Conservation (phyloP, 2,797 vertebrate species). For the Melanotaenia pygmaea region DNA sequence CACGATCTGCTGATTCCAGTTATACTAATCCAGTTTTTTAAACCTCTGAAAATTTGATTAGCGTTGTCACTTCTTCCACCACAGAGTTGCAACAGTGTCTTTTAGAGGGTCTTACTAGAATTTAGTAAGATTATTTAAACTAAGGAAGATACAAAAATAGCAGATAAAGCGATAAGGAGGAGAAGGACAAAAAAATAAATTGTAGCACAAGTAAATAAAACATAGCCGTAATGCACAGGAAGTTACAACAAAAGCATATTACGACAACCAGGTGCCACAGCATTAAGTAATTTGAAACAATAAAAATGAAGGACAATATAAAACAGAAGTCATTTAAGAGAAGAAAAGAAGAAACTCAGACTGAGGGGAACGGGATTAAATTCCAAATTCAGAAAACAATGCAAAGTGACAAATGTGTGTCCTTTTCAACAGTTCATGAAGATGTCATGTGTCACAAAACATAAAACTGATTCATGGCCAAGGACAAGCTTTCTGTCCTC, state of each 20-base stretch:
- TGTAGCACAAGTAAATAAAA: too few relatives aligned
- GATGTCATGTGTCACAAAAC: neutral
- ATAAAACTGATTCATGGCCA: neutral
- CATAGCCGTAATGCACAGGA: neutral
- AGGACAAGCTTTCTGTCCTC: neutral
- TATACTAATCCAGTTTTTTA: too few relatives aligned
- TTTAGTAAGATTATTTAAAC: too few relatives aligned
- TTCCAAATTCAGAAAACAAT: neutral
- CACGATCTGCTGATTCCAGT: too few relatives aligned
- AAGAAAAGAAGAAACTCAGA: neutral
- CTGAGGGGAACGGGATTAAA: neutral
- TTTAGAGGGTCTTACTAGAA: neutral
- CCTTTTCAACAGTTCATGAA: constrained; percentile 1
- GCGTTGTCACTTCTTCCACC: neutral
- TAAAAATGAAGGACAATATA: neutral
- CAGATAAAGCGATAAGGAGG: too few relatives aligned
- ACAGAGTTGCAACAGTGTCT: neutral
- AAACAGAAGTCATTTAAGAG: neutral
- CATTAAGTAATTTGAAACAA: neutral
- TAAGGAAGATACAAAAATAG: too few relatives aligned
- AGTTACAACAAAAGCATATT: neutral
- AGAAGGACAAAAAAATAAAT: too few relatives aligned
- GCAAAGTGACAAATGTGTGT: neutral
- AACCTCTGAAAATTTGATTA: too few relatives aligned
- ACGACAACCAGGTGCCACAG: too few relatives aligned